These are phyloP conservation scores for Tympanoctomys barrerae DNA, from an alignment of 2,797 vertebrate genomes.

Conservation along the genomic window DNA sequence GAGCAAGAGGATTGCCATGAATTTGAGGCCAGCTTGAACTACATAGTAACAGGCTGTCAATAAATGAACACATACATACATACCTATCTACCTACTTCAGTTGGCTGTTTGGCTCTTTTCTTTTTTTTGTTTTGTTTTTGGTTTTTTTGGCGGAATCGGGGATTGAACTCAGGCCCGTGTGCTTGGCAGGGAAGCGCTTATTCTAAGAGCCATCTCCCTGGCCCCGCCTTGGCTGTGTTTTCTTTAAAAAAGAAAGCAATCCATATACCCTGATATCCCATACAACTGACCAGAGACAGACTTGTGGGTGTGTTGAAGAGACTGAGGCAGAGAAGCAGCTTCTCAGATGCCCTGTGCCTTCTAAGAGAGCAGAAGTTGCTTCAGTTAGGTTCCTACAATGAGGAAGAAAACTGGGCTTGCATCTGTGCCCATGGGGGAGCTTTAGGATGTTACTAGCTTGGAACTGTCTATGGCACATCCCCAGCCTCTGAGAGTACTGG, in stretches of 20 bases:
- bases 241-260: conserved; percentile 8
- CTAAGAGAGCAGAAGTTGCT: background rate
- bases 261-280: background rate
- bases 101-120: too few species aligned
- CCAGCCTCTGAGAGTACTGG: background rate
- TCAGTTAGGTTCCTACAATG: background rate
- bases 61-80: background rate
- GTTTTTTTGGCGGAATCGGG: too few species aligned
- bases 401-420: conserved; percentile 11
- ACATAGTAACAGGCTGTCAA: background rate
- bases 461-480: background rate
- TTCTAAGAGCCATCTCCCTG: too few species aligned
- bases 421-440: background rate
- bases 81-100: background rate
- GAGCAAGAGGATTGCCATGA: too few species aligned
- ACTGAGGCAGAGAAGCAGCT: background rate
- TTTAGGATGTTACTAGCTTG: background rate
- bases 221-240: conserved; percentile 5
- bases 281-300: background rate
- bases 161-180: too few species aligned
- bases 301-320: background rate
- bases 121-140: too few species aligned
- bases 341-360: background rate
- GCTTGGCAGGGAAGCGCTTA: too few species aligned
- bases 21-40: background rate